A percentile compares a stretch with the other conserved stretches of the same genome.
Conservation (phyloP, 2,797 vertebrate genomes). For the Ptychobarbus kaznakovi region DNA sequence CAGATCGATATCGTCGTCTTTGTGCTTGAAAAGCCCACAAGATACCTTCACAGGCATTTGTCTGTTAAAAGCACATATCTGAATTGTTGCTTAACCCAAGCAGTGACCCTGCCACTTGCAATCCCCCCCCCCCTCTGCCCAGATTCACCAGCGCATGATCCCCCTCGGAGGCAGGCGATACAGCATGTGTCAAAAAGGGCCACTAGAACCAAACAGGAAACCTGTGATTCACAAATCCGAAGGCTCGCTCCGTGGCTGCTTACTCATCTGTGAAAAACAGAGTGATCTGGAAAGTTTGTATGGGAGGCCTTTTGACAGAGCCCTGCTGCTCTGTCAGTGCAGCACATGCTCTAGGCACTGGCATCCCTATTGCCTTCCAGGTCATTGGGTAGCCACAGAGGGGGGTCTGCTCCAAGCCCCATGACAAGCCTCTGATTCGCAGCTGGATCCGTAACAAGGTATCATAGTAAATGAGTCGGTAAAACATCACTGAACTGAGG, state of each 20-base stretch:
- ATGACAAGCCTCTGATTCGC: slow-evolving; percentile 81
- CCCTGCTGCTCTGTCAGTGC: slow-evolving; percentile 87
- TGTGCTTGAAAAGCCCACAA: background rate
- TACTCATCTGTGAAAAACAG: slow-evolving; percentile 88
- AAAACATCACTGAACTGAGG: slow-evolving; percentile 86
- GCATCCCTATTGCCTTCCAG: slow-evolving; percentile 86
- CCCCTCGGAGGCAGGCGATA: slow-evolving; percentile 71
- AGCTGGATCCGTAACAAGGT: slow-evolving; percentile 85
- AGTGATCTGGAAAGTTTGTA: slow-evolving; percentile 84
- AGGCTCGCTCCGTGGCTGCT: slow-evolving; percentile 74
- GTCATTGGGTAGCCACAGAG: slow-evolving; percentile 85
- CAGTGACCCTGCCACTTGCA: slow-evolving; percentile 81
- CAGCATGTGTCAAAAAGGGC: slow-evolving; percentile 70
- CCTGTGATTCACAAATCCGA: slow-evolving; percentile 74
- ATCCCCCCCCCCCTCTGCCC: slow-evolving; percentile 66
- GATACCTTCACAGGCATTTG: slow-evolving; percentile 60
- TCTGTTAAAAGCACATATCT: slow-evolving; percentile 75
- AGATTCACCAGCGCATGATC: slow-evolving; percentile 70
- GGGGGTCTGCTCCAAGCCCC: slow-evolving; percentile 79
- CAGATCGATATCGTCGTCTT: slow-evolving; percentile 11
- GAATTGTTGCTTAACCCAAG: slow-evolving; percentile 83
- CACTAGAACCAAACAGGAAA: slow-evolving; percentile 72
- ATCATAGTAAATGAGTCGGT: slow-evolving; percentile 88
- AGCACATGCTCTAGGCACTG: slow-evolving; percentile 87
- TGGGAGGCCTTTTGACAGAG: slow-evolving; percentile 83